A percentile compares a stretch with the other conserved stretches of the same genome.
phyloP scores from a whole-genome alignment of 2,888 invertebrate species.

The Spilarctia lutea region DNA sequence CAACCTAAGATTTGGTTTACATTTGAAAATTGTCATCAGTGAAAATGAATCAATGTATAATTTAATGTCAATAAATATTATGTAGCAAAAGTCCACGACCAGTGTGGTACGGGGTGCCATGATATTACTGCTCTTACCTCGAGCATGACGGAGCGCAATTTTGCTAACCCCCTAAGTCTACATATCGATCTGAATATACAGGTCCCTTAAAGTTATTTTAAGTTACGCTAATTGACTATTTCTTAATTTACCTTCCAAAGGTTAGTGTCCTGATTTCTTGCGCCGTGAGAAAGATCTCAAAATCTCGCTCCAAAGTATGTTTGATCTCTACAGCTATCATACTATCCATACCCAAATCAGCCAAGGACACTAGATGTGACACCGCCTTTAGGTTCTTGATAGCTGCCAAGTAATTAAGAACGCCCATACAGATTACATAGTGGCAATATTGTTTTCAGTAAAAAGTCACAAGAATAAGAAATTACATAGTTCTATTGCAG shows the following conservation, averaged over 20 bases:
- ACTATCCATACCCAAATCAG: conserved; percentile 98
- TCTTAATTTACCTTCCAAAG: conserved; percentile 86
- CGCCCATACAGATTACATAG: neutral
- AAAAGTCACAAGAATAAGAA: neutral
- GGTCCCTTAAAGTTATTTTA: too few relatives aligned
- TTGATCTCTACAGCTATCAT: conserved; percentile 99
- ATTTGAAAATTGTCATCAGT: too few relatives aligned
- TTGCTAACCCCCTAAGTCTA: too few relatives aligned
- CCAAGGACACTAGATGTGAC: conserved; percentile 90
- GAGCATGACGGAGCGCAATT: too few relatives aligned
- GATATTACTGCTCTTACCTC: too few relatives aligned
- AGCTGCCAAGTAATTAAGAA: conserved; percentile 63
- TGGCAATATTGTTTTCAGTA: neutral
- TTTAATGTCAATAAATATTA: too few relatives aligned
- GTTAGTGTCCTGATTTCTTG: conserved; percentile 94
- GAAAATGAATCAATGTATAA: too few relatives aligned
- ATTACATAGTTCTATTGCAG: too few relatives aligned
- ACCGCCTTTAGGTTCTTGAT: conserved; percentile 90
- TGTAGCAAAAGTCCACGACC: too few relatives aligned
- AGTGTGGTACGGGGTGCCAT: too few relatives aligned
- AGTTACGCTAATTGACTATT: neutral
- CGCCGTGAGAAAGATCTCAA: conserved; percentile 94
- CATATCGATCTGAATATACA: too few relatives aligned
- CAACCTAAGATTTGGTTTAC: too few relatives aligned
- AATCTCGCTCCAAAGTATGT: conserved; percentile 95